Conservation (phyloP, 2,113 vertebrate genomes). For the Podarcis cretensis region DNA sequence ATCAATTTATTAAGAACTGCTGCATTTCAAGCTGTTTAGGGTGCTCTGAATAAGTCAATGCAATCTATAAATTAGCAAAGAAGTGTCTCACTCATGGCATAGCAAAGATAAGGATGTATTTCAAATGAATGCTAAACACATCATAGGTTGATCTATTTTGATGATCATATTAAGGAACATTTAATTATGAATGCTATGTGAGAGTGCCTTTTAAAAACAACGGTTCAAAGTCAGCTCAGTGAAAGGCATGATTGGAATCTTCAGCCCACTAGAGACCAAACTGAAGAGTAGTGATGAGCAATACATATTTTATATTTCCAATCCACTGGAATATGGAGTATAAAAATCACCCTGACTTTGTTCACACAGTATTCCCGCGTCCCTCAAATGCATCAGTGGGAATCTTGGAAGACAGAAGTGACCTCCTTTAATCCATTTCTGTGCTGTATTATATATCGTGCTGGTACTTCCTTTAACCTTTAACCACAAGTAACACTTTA, state of each 20-base stretch:
- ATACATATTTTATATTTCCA: not conserved
- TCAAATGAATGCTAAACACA: conserved; percentile 28
- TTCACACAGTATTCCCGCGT: not conserved
- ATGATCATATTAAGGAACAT: conserved; percentile 12
- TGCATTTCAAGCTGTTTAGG: not conserved
- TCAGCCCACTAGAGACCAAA: not conserved
- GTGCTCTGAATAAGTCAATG: conserved; percentile 5
- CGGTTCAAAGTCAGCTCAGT: conserved; percentile 23
- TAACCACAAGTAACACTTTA: not conserved
- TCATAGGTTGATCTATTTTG: conserved; percentile 13
- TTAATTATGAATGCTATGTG: conserved; percentile 32
- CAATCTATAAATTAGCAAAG: conserved; percentile 21
- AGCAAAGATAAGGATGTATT: conserved; percentile 8
- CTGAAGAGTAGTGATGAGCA: not conserved
- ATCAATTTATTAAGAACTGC: rapidly evolving
- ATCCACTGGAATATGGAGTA: not conserved
- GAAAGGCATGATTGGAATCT: conserved; percentile 11
- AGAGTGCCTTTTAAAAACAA: conserved; percentile 30
- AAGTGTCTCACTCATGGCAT: not conserved
- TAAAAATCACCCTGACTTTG: not conserved
- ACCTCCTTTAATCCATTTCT: not conserved
- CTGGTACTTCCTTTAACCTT: not conserved
- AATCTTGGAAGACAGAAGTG: not conserved
- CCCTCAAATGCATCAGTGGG: not conserved
- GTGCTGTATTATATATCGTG: too few species aligned